Conservation (phyloP, 2,888 invertebrate species). For the Mesodorylaimus sp. region DNA sequence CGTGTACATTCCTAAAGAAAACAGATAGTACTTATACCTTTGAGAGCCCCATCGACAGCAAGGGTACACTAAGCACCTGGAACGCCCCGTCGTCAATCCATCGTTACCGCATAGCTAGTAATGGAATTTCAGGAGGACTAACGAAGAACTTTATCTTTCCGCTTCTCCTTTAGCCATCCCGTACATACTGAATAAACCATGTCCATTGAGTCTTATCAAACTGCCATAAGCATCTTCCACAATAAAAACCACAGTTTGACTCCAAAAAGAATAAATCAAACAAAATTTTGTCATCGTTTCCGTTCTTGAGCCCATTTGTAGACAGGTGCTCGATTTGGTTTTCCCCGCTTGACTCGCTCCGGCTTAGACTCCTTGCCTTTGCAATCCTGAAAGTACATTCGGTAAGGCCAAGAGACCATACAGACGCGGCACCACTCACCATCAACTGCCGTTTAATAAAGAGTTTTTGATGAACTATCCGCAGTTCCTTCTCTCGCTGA, state of each 20-base stretch:
- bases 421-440: not conserved
- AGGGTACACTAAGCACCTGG: too few relatives aligned
- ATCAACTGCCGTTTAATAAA: conserved; percentile 13
- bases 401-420: conserved; percentile 13
- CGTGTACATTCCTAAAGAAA: too few relatives aligned
- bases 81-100: too few relatives aligned
- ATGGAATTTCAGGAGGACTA: too few relatives aligned
- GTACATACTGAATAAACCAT: too few relatives aligned
- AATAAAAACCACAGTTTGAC: not conserved
- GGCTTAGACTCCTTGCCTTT: conserved; percentile 15
- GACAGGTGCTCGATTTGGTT: conserved; percentile 18
- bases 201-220: too few relatives aligned
- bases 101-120: too few relatives aligned
- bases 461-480: conserved; percentile 21
- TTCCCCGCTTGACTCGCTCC: conserved; percentile 18
- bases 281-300: conserved; percentile 16
- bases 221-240: not conserved
- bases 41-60: too few relatives aligned
- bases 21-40: too few relatives aligned
- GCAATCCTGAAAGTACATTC: conserved; percentile 10
- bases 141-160: too few relatives aligned
- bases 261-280: conserved; percentile 7
- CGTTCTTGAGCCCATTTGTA: conserved; percentile 26
- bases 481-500: conserved; percentile 21
- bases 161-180: too few relatives aligned